Evolutionary conservation across 2,888 invertebrate species (phyloP).

Genomic region (Phlogophora meticulosa): DNA sequence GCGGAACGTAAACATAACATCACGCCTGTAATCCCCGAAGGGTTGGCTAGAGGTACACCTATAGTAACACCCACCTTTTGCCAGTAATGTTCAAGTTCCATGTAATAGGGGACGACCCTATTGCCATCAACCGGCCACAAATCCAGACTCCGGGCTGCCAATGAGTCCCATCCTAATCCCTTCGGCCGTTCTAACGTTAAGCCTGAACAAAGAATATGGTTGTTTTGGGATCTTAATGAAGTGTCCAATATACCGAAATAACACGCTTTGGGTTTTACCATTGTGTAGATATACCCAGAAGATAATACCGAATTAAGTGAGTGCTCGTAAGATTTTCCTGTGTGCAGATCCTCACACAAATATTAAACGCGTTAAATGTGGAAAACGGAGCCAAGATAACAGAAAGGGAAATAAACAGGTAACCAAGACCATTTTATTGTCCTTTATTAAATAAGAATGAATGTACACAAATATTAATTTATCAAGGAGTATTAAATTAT

Average conservation of each 20-base stretch:
- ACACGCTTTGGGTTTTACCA: neutral
- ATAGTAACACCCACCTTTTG: no score
- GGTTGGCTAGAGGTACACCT: no score
- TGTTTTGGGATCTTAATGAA: neutral
- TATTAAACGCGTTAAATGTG: slow-evolving; percentile 23
- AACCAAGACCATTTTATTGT: slow-evolving; percentile 19
- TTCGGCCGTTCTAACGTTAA: neutral
- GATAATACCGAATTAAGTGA: slow-evolving; percentile 19
- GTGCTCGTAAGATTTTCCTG: slow-evolving; percentile 1
- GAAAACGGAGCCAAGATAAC: slow-evolving; percentile 13
- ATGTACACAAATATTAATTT: slow-evolving; percentile 45
- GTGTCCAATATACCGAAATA: neutral
- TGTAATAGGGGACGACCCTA: no score
- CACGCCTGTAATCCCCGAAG: no score
- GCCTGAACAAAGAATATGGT: neutral
- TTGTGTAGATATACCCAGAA: neutral
- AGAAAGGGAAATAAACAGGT: slow-evolving; percentile 21
- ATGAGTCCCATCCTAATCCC: neutral
- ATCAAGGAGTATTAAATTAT: slow-evolving; percentile 44
- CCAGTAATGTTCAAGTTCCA: no score
- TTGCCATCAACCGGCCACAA: no score
- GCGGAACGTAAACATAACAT: no score
- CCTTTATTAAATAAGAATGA: slow-evolving; percentile 24
- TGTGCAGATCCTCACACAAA: slow-evolving; percentile 11
- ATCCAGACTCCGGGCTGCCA: no score